Base-by-base conservation (phyloP, 2,113 vertebrate species). In the Zapornia atra region DNA sequence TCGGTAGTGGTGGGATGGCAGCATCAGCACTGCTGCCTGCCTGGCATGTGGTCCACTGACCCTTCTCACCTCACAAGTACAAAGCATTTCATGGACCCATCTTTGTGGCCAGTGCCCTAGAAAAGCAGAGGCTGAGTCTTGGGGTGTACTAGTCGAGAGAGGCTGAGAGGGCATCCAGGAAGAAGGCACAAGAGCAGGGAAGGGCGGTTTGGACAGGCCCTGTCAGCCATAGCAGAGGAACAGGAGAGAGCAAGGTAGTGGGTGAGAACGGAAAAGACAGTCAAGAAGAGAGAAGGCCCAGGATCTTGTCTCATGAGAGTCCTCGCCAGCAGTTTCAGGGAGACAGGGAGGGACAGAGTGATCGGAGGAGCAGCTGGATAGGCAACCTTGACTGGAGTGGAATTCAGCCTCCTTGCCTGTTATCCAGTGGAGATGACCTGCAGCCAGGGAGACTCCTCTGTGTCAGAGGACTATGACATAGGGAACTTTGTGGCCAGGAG, bases 401-500 rank as follows among this genome's bases (percentile, higher is more conserved):
- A 88, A 60, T 73, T 86, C 64, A 82, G 33, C 31, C 61, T 76
- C 16, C 53, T 57, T 50, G 50, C 38, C 22, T 73, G n/a, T 77
- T 68, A 33, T 14, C 33, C 65, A 76, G 34, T 36, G 33, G 29
- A 11, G 69, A 53, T 36, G 48, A 33, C 33, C 29, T 1, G 0
- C 4, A 12, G 57, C 48, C 57, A 71, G 44, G 50, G 73, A 54
- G 60, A 59, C 18, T 54, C 20, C 36, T 42, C 26, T 72, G 33
- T 81, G 60, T 69, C 50, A 80, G 82, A 69, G 57, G 36, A 78
- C 46, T 66, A 19, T 61, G 72, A 34, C 44, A 64, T 5, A 15
- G 56, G 33, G 69, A 91, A 44, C 44, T 94, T 77, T 76, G 63
- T 82, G 54, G 87, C 70, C 31, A 82, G 64, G 31, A 88, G n/a